Evolutionary conservation across 2,888 invertebrate species (phyloP).

Genomic region (Hydroisotoma schaefferi): DNA sequence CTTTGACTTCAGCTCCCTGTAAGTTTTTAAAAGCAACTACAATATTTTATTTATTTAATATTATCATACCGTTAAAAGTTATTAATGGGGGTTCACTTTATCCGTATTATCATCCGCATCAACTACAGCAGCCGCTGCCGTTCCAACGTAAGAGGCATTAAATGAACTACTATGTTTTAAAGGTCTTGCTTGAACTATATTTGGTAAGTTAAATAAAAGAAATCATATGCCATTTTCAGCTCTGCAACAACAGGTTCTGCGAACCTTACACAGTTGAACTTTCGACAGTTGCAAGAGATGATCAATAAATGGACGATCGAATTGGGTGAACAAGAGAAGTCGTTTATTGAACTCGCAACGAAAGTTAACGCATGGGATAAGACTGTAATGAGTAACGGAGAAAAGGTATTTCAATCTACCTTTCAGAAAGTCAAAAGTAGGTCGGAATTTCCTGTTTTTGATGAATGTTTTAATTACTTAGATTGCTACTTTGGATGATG

Average conservation of each 20-base stretch:
- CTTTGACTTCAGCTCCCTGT: too few relatives aligned
- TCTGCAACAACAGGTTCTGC: not conserved
- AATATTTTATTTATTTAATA: not conserved
- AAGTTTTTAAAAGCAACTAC: too few relatives aligned
- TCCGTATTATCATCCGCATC: not conserved
- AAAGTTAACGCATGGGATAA: constrained; percentile 96
- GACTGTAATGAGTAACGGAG: constrained; percentile 82
- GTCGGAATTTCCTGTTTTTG: not conserved
- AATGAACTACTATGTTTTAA: not conserved
- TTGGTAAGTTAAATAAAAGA: not conserved
- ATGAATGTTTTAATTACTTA: constrained; percentile 51
- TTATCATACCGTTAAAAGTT: too few relatives aligned
- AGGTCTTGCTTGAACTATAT: not conserved
- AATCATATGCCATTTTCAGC: not conserved
- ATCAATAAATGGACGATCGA: constrained; percentile 94
- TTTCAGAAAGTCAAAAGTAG: not conserved
- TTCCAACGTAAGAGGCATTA: not conserved
- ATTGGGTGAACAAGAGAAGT: constrained; percentile 85
- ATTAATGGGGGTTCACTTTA: too few relatives aligned
- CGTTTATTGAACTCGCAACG: constrained; percentile 88
- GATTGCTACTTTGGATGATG: constrained; percentile 79
- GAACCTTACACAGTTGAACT: constrained; percentile 58
- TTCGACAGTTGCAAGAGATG: constrained; percentile 80
- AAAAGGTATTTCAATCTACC: constrained; percentile 62
- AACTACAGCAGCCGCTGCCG: not conserved